Evolutionary conservation across 2,888 invertebrate genomes (phyloP).

Genomic region (Seira musarum): DNA sequence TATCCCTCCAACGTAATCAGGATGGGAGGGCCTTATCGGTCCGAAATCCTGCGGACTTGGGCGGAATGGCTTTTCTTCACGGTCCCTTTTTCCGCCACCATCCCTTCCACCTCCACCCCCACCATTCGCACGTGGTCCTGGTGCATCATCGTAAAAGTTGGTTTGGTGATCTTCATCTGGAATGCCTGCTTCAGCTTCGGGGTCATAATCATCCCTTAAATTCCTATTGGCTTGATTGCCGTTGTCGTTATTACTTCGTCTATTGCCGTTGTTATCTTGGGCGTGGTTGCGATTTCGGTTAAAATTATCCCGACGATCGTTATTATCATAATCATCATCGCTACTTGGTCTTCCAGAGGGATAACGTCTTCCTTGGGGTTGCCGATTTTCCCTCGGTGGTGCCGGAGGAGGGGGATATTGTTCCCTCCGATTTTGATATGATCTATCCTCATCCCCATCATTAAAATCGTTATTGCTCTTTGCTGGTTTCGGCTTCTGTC

Average conservation of each 20-base stretch:
- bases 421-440: conserved; percentile 28
- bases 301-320: conserved; percentile 6
- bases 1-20: conserved; percentile 37
- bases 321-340: conserved; percentile 7
- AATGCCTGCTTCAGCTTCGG: conserved; percentile 28
- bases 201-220: conserved; percentile 25
- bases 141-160: conserved; percentile 54
- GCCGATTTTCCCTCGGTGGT: conserved; percentile 8
- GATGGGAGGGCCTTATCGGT: conserved; percentile 58
- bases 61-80: conserved; percentile 47
- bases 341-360: not conserved
- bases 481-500: conserved; percentile 13
- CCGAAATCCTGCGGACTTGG: conserved; percentile 60
- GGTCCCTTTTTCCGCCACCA: conserved; percentile 3
- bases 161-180: conserved; percentile 57
- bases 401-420: conserved; percentile 31
- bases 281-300: conserved; percentile 6
- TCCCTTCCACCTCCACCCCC: not conserved
- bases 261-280: conserved; percentile 13
- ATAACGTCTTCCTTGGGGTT: conserved; percentile 27
- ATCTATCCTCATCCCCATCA: conserved; percentile 51
- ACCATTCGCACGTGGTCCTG: conserved; percentile 17
- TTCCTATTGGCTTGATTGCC: not conserved
- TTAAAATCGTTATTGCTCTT: conserved; percentile 54
- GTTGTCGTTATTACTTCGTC: conserved; percentile 1